Percentiles rank a stretch among this genome's conserved stretches.
Conservation (phyloP, 2,797 vertebrate species). For the Schizopygopsis pylzovi region DNA sequence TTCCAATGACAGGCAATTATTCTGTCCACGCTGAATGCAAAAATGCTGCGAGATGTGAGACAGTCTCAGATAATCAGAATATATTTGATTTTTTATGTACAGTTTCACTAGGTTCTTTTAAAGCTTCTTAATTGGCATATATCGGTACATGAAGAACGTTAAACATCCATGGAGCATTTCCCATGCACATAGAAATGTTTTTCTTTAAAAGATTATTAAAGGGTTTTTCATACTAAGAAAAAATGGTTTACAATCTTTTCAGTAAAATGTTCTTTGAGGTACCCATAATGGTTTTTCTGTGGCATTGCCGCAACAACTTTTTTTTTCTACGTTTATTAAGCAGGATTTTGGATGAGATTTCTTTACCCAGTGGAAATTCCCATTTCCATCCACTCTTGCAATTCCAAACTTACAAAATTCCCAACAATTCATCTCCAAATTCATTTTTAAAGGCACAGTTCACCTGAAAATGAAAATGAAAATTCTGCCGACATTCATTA, state of each 20-base stretch:
- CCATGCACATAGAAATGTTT: not conserved
- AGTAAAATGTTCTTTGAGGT: not conserved
- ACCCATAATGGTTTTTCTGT: not conserved
- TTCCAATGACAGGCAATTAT: slow-evolving; percentile 13
- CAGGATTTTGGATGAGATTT: not conserved
- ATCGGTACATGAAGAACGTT: not conserved
- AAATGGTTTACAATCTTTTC: not conserved
- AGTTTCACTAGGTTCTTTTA: not conserved
- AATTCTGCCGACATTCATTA: not conserved
- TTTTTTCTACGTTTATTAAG: not conserved
- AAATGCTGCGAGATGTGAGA: not conserved
- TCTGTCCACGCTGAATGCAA: not conserved
- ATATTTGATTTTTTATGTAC: not conserved
- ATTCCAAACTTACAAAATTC: not conserved
- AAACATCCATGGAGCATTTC: not conserved
- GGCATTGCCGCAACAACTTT: not conserved
- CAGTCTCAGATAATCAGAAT: not conserved
- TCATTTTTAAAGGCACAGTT: not conserved
- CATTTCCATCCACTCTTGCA: not conserved
- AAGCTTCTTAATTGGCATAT: not conserved
- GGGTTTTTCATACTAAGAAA: not conserved
- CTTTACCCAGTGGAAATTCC: not conserved
- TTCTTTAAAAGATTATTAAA: not conserved
- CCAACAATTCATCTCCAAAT: not conserved
- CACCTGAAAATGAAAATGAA: not conserved